Evolutionary conservation across 2,888 invertebrate species (phyloP).

Genomic region (Cryptophagus acutangulus): DNA sequence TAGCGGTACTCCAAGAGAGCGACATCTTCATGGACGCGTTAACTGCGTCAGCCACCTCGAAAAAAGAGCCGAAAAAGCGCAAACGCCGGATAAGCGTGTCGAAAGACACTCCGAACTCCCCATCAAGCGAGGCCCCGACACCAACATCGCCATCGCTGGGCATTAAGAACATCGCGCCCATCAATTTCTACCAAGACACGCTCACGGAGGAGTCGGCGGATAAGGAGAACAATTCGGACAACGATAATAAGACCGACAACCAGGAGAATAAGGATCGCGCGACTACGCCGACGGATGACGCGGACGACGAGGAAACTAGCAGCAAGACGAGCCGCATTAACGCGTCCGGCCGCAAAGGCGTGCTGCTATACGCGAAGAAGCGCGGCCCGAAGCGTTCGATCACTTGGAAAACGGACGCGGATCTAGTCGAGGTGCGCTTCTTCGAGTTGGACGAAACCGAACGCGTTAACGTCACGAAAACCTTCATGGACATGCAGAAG

Average conservation of each 20-base stretch:
- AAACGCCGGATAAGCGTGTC: slow-evolving; percentile 68
- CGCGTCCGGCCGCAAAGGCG: slow-evolving; percentile 62
- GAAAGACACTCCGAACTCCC: slow-evolving; percentile 53
- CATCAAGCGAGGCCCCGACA: slow-evolving; percentile 24
- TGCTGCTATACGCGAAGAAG: slow-evolving; percentile 67
- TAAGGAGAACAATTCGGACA: slow-evolving; percentile 43
- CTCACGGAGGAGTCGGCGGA: slow-evolving; percentile 48
- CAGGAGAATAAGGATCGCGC: slow-evolving; percentile 29
- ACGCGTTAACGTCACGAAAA: slow-evolving; percentile 89
- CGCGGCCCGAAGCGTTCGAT: slow-evolving; percentile 72
- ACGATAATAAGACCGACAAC: slow-evolving; percentile 35
- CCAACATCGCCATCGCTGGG: slow-evolving; percentile 41
- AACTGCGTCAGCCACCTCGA: slow-evolving; percentile 68
- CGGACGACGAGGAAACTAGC: slow-evolving; percentile 45
- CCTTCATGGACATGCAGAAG: slow-evolving; percentile 86
- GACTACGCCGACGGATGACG: slow-evolving; percentile 38
- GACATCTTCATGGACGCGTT: slow-evolving; percentile 92
- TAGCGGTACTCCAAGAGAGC: slow-evolving; percentile 81
- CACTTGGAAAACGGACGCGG: slow-evolving; percentile 73
- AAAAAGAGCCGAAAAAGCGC: slow-evolving; percentile 71
- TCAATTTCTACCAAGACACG: slow-evolving; percentile 88
- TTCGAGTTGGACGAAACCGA: slow-evolving; percentile 96
- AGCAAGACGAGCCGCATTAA: slow-evolving; percentile 22
- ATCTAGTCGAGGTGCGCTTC: slow-evolving; percentile 76
- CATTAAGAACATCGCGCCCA: slow-evolving; percentile 53